Conservation (phyloP, 2,888 invertebrate species). For the Orthosia gracilis region DNA sequence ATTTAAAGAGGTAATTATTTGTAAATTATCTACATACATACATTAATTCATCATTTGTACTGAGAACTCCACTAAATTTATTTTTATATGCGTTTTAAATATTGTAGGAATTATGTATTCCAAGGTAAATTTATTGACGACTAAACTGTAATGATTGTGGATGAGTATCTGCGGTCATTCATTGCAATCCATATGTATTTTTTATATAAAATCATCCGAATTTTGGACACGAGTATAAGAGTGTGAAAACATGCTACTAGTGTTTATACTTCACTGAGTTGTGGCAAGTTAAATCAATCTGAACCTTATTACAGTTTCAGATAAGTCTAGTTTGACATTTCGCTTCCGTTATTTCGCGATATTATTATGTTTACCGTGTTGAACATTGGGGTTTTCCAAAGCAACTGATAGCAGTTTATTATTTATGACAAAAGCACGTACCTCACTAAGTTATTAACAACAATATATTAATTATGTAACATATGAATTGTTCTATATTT, state of each 20-base stretch:
- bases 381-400: constrained; percentile 26
- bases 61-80: not conserved
- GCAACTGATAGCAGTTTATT: constrained; percentile 13
- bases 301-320: not conserved
- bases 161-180: not conserved
- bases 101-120: too few relatives aligned
- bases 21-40: not conserved
- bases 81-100: too few relatives aligned
- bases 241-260: not conserved
- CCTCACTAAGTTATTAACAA: not conserved
- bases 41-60: not conserved
- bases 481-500: too few relatives aligned
- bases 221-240: not conserved
- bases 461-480: not conserved
- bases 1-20: not conserved
- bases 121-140: too few relatives aligned
- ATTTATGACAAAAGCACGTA: constrained; percentile 13
- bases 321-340: not conserved
- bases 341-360: constrained; percentile 20
- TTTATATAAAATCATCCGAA: not conserved
- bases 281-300: not conserved
- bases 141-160: too few relatives aligned
- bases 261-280: not conserved
- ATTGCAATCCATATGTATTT: not conserved
- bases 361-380: constrained; percentile 12